A percentile compares a stretch with the other conserved stretches of the same genome.
Conservation (phyloP, 2,797 vertebrate genomes). For the Glyptemys insculpta region DNA sequence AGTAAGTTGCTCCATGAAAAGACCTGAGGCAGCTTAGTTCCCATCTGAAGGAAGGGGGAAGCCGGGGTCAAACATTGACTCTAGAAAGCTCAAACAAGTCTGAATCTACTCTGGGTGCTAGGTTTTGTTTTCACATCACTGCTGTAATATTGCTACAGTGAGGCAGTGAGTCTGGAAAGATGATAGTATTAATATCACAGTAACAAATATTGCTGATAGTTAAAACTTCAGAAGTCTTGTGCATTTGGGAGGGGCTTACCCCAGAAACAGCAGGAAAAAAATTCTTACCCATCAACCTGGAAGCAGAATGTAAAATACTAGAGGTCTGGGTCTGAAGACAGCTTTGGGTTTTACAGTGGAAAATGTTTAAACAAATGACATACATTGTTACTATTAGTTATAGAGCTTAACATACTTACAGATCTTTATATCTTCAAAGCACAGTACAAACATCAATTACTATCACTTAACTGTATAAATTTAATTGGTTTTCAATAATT, state of each 20-base stretch:
- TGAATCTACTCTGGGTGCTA: fast-evolving
- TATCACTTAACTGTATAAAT: not conserved
- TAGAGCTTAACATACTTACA: not conserved
- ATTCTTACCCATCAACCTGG: not conserved
- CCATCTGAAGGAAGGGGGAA: not conserved
- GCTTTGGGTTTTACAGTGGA: not conserved
- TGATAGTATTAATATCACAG: not conserved
- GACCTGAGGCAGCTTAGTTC: fast-evolving
- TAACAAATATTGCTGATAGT: not conserved
- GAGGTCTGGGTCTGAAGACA: not conserved
- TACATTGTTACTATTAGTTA: not conserved
- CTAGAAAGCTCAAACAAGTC: not conserved
- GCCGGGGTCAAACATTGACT: not conserved
- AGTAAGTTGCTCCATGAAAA: not conserved
- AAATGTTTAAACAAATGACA: not conserved
- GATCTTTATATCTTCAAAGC: not conserved
- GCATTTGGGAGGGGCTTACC: not conserved
- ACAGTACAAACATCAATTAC: not conserved
- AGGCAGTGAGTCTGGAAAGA: not conserved
- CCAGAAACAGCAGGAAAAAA: not conserved
- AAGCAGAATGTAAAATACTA: not conserved
- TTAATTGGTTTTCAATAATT: not conserved
- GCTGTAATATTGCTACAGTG: not conserved
- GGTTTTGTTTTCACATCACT: not conserved
- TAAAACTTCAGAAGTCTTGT: not conserved